Percentiles rank a stretch among this genome's conserved stretches.
Evolutionary conservation across 2,113 vertebrate genomes (phyloP).

Genomic region (Hemibagrus wyckioides): DNA sequence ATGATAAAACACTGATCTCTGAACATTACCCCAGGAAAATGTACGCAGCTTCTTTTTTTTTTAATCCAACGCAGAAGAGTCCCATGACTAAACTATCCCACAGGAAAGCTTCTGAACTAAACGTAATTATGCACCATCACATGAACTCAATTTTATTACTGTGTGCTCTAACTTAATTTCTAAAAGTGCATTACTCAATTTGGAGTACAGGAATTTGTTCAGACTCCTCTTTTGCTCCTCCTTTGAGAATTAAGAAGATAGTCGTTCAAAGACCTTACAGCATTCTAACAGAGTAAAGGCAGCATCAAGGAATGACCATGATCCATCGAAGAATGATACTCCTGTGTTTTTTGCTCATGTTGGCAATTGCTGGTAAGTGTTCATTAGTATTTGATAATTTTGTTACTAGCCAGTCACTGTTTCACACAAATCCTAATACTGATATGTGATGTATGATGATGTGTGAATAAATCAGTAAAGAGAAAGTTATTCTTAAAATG

Average conservation of each 20-base stretch:
- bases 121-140: conserved; percentile 20
- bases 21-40: conserved; percentile 14
- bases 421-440: neutral
- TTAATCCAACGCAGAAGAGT: neutral
- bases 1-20: neutral
- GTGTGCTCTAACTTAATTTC: conserved; percentile 33
- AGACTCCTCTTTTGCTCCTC: neutral
- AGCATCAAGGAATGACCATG: conserved; percentile 38
- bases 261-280: neutral
- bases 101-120: neutral
- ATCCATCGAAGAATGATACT: conserved; percentile 30
- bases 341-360: conserved; percentile 33
- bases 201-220: conserved; percentile 1
- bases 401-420: neutral
- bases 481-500: neutral
- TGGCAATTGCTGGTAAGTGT: conserved; percentile 44
- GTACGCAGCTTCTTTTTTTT: neutral
- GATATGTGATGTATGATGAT: neutral
- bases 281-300: conserved; percentile 15
- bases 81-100: neutral
- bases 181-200: conserved; percentile 2
- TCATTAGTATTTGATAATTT: neutral
- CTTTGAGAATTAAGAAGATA: neutral
- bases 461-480: neutral
- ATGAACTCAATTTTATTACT: conserved; percentile 1